Base-by-base conservation (phyloP, 2,113 vertebrate species). In the Macrotus californicus region DNA sequence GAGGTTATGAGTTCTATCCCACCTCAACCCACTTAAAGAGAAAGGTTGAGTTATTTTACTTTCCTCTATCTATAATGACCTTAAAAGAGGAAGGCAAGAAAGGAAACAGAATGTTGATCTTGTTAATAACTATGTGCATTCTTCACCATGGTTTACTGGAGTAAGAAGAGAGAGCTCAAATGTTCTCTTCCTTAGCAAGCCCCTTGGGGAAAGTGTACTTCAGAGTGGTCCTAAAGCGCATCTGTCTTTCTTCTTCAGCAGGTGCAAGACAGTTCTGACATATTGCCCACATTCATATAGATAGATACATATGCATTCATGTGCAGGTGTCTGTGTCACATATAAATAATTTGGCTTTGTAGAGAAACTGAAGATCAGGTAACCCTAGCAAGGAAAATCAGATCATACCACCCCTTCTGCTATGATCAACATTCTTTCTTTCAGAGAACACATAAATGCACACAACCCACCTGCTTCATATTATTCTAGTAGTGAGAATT, bases 41-140 rank as follows among this genome's bases (percentile, higher is more conserved):
- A 94, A 94, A 43, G 4, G 31, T 91, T 97, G 92, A 97, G 97
- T 97, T 97, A 97, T 98, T 97, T 94, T 95, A 72, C 76, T 95
- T 93, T 93, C 36, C 43, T 93, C 76, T 95, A 82, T 91, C 73
- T 87, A 34, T 96, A 97, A 96, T 88, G 83, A 94, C 77, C 89
- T 88, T 91, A 90, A 59, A 26, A 61, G 48, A 85, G 83, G 89
- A 97, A 95, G 54, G 24, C 22, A 26, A 93, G 93, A 96, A 89
- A 66, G 80, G 36, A 92, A 94, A 73, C 24, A 75, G n/a, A 95
- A 85, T 59, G 87, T 80, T 93, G 86, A n/a, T 67, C 50, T 41
- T 87, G 29, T 96, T 91, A 94, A 89, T 94, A 95, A 86, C 11
- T 66, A 22, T 46, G 70, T 46, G 8, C 2, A 70, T 19, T 50